Evolutionary conservation across 2,797 vertebrate species (phyloP).

Genomic region (Gymnocypris eckloni): DNA sequence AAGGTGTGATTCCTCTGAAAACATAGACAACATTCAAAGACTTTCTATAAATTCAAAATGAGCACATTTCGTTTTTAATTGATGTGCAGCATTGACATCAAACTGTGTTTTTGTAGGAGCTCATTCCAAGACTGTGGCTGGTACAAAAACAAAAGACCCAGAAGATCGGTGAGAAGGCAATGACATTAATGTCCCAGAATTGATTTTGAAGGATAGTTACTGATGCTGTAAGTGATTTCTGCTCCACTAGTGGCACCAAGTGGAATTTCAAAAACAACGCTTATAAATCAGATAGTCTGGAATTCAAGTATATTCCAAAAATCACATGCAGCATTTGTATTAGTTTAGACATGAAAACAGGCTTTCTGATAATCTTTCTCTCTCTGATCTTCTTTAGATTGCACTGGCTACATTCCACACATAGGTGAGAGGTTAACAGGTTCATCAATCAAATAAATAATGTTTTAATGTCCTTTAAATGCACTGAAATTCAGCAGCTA

Average conservation of each 20-base stretch:
- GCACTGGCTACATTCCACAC: conserved; percentile 78
- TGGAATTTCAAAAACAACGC: neutral
- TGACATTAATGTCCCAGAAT: neutral
- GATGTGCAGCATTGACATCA: neutral
- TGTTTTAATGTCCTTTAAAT: neutral
- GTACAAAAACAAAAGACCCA: conserved; percentile 77
- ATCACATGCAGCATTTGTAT: neutral
- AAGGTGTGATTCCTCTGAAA: conserved; percentile 68
- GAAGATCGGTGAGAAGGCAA: conserved; percentile 70
- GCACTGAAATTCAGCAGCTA: neutral
- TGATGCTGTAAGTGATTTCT: neutral
- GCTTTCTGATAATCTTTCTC: conserved; percentile 21
- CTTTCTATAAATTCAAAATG: neutral
- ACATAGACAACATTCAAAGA: conserved; percentile 32
- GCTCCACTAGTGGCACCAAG: neutral
- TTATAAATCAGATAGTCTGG: neutral
- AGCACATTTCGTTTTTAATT: conserved; percentile 6
- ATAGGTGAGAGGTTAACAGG: conserved; percentile 67
- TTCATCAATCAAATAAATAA: neutral
- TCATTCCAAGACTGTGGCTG: conserved; percentile 79
- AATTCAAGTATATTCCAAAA: neutral
- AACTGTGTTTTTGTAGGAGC: conserved; percentile 69
- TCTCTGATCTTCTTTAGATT: conserved; percentile 66
- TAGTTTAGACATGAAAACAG: neutral
- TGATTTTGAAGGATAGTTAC: neutral